Conservation (phyloP, 2,888 invertebrate species). For the Sisyra nigra region DNA sequence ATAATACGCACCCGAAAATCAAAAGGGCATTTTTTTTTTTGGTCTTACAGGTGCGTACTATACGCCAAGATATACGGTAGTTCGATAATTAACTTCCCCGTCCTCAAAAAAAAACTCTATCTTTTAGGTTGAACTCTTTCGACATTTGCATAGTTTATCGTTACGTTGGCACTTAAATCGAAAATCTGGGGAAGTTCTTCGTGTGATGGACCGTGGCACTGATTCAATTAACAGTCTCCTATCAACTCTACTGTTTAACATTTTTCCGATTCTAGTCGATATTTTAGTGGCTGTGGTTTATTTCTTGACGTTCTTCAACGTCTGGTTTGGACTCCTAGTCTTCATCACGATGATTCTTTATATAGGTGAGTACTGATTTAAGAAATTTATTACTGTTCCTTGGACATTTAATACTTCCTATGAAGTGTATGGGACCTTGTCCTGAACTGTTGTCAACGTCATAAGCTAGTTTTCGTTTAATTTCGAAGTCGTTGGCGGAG, state of each 20-base stretch:
- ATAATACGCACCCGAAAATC: too few species aligned
- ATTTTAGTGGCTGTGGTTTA: slow-evolving; percentile 81
- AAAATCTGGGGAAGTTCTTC: slow-evolving; percentile 92
- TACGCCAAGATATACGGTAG: too few species aligned
- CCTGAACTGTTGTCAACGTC: too few species aligned
- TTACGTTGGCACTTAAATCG: slow-evolving; percentile 87
- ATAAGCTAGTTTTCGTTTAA: too few species aligned
- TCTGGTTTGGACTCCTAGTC: slow-evolving; percentile 90
- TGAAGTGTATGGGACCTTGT: too few species aligned
- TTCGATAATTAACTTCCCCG: too few species aligned
- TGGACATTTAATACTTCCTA: too few species aligned
- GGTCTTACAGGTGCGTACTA: too few species aligned
- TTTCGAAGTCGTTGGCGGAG: too few species aligned
- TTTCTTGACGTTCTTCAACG: slow-evolving; percentile 76
- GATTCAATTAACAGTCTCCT: slow-evolving; percentile 89
- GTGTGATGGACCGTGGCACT: slow-evolving; percentile 95
- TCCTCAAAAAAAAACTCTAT: too few species aligned
- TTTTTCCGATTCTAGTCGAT: slow-evolving; percentile 83
- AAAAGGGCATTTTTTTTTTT: too few species aligned
- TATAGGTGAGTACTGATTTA: slow-evolving; percentile 49
- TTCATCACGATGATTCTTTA: slow-evolving; percentile 87
- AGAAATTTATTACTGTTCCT: too few species aligned
- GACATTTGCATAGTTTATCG: slow-evolving; percentile 79
- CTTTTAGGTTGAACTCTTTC: slow-evolving; percentile 58
- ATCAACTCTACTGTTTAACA: slow-evolving; percentile 84